Conservation (phyloP, 2,797 vertebrate genomes). For the Xiphophorus birchmanni region DNA sequence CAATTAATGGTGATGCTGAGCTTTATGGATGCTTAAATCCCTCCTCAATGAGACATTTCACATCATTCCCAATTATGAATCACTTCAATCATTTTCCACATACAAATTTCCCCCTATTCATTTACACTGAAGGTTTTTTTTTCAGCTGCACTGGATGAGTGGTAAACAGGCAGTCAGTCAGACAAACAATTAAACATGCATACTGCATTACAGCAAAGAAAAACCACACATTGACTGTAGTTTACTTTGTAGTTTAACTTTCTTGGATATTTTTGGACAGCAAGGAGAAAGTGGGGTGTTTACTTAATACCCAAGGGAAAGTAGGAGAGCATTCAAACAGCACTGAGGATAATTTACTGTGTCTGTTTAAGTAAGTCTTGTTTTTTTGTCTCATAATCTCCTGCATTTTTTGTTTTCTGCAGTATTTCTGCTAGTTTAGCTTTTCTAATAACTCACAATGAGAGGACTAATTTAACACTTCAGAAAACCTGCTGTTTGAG, state of each 20-base stretch:
- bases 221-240: conserved; percentile 11
- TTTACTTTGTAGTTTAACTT: conserved; percentile 32
- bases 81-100: conserved; percentile 43
- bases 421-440: background rate
- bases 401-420: background rate
- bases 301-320: background rate
- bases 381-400: background rate
- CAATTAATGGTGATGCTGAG: conserved; percentile 33
- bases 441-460: background rate
- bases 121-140: conserved; percentile 29
- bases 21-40: conserved; percentile 33
- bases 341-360: background rate
- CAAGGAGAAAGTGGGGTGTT: conserved; percentile 25
- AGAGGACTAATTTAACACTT: background rate
- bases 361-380: background rate
- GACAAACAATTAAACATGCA: conserved; percentile 33
- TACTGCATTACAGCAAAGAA: conserved; percentile 6
- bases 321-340: conserved; percentile 2
- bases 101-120: conserved; percentile 25
- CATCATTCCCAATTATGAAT: conserved; percentile 50
- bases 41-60: conserved; percentile 48
- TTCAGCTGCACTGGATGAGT: conserved; percentile 25
- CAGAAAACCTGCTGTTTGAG: background rate
- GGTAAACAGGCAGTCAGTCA: conserved; percentile 33
- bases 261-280: conserved; percentile 29